Conservation (phyloP, 1,140 invertebrate genomes). For the Trachymyrmex cornetzi region DNA sequence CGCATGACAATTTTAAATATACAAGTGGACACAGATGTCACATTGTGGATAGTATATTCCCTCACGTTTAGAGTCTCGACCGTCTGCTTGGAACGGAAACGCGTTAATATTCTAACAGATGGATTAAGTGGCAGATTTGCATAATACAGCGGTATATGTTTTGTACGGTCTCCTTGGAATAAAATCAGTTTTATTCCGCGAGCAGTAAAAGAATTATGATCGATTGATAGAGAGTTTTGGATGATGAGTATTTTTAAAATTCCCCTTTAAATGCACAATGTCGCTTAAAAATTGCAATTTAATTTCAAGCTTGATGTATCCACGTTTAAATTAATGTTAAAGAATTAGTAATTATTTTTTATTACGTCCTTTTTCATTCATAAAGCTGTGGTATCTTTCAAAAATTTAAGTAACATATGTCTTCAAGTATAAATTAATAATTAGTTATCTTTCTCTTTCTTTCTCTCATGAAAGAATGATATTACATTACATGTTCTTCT, state of each 20-base stretch:
- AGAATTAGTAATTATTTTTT: neutral
- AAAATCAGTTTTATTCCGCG: slow-evolving; percentile 20
- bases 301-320: neutral
- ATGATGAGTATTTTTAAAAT: slow-evolving; percentile 7
- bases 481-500: slow-evolving; percentile 23
- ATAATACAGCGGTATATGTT: slow-evolving; percentile 15
- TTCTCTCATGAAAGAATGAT: neutral
- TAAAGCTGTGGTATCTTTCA: neutral
- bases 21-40: neutral
- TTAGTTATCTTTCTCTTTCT: neutral
- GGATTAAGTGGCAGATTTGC: slow-evolving; percentile 31
- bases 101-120: slow-evolving; percentile 47
- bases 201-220: slow-evolving; percentile 6
- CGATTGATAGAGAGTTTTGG: neutral
- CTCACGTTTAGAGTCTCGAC: neutral
- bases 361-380: neutral
- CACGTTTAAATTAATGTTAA: neutral
- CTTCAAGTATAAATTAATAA: slow-evolving; percentile 24
- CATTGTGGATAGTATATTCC: neutral
- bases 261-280: neutral
- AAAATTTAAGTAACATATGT: neutral
- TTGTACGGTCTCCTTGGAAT: neutral
- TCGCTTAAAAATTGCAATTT: neutral
- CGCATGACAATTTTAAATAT: slow-evolving; percentile 32
- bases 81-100: neutral